Conservation (phyloP, 2,113 vertebrate genomes). For the Asarcornis scutulata region DNA sequence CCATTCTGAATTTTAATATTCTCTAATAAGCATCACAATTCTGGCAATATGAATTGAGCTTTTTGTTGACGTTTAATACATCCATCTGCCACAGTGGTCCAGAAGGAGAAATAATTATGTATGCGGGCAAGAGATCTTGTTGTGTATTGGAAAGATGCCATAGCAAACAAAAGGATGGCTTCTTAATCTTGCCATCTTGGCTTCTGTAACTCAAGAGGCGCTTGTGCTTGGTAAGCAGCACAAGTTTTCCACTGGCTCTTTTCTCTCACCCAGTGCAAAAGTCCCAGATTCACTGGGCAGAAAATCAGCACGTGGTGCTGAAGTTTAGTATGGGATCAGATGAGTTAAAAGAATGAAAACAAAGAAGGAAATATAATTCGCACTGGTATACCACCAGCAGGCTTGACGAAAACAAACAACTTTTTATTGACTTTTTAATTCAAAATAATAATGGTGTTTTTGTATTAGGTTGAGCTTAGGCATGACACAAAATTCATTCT, state of each 20-base stretch:
- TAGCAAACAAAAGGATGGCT: neutral
- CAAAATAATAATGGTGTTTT: neutral
- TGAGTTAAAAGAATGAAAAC: neutral
- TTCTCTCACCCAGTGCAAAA: neutral
- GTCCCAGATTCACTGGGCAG: neutral
- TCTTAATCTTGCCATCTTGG: neutral
- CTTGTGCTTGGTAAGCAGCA: neutral
- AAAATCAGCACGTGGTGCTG: neutral
- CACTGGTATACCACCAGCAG: neutral
- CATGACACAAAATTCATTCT: neutral
- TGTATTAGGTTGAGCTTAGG: neutral
- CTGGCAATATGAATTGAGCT: neutral
- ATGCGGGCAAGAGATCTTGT: neutral
- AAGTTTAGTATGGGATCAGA: neutral
- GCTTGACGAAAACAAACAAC: neutral
- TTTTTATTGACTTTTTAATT: neutral
- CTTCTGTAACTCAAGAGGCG: neutral
- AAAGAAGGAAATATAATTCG: neutral
- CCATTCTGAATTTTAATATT: neutral
- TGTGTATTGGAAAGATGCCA: neutral
- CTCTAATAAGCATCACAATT: neutral
- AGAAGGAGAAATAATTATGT: neutral
- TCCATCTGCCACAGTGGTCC: neutral
- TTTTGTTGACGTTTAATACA: neutral
- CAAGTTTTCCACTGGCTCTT: neutral